These are phyloP conservation scores for Zapornia atra DNA, from an alignment of 2,113 vertebrate genomes.

Conservation along the genomic window DNA sequence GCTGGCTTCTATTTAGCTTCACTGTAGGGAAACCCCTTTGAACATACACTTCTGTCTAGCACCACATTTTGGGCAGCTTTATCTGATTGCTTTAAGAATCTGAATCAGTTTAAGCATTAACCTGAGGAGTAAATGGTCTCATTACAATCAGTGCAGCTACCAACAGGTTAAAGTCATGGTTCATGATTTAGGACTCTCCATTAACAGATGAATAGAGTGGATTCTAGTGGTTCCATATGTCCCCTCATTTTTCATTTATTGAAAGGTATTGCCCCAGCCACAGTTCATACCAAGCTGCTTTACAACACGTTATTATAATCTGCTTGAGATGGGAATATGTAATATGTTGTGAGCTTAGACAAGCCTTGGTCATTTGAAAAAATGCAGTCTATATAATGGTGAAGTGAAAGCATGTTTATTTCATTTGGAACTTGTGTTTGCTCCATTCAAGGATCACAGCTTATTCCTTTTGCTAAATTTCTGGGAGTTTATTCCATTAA, in stretches of 20 bases:
- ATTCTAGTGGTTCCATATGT: slow-evolving; percentile 57
- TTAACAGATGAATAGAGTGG: slow-evolving; percentile 5
- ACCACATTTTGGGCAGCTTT: background rate
- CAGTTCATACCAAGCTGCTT: slow-evolving; percentile 15
- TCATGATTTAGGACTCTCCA: slow-evolving; percentile 26
- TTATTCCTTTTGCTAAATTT: background rate
- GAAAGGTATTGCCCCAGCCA: background rate
- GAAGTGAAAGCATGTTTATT: background rate
- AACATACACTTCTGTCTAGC: background rate
- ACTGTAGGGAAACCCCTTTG: background rate
- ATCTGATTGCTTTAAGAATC: slow-evolving; percentile 22
- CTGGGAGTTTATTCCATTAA: background rate
- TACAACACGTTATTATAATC: background rate
- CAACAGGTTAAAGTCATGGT: background rate
- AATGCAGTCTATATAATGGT: background rate
- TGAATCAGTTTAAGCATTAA: slow-evolving; percentile 35
- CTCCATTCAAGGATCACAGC: background rate
- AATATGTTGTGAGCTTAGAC: background rate
- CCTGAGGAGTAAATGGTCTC: slow-evolving; percentile 46
- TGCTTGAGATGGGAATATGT: background rate
- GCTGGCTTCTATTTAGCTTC: background rate
- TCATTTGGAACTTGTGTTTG: background rate
- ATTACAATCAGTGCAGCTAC: slow-evolving; percentile 46
- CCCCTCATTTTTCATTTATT: slow-evolving; percentile 33
- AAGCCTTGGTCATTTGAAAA: background rate